Conservation (phyloP, 2,888 invertebrate genomes). For the Tetropium fuscum region DNA sequence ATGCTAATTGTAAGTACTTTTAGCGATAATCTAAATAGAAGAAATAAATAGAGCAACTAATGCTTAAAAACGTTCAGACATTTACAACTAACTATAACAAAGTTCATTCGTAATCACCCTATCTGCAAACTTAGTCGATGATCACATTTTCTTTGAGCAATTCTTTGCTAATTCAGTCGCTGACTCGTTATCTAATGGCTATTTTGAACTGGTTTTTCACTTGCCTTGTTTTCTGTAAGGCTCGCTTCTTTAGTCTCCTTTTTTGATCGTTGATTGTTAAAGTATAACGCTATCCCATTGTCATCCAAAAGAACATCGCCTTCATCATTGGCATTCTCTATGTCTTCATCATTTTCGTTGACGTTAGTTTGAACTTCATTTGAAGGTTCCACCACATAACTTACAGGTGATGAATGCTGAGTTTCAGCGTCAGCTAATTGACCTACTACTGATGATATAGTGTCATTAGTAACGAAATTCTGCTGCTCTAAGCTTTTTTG, state of each 20-base stretch:
- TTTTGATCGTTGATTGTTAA: constrained; percentile 56
- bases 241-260: constrained; percentile 28
- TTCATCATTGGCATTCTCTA: constrained; percentile 52
- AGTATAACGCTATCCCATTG: constrained; percentile 73
- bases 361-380: constrained; percentile 21
- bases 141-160: constrained; percentile 37
- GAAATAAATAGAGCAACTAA: background rate
- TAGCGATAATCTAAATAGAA: constrained; percentile 1
- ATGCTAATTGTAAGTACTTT: too few species aligned
- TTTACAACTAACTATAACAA: constrained; percentile 16
- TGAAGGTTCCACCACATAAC: constrained; percentile 29
- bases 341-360: constrained; percentile 26
- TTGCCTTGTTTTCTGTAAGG: background rate
- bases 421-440: constrained; percentile 41
- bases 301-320: constrained; percentile 64
- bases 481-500: constrained; percentile 52
- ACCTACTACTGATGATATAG: constrained; percentile 40
- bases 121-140: constrained; percentile 19
- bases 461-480: constrained; percentile 44
- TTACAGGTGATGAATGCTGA: constrained; percentile 35
- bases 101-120: constrained; percentile 19
- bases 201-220: constrained; percentile 14
- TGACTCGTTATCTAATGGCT: constrained; percentile 20
- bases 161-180: constrained; percentile 20
- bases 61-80: too few species aligned